Percentiles rank a stretch among this genome's conserved stretches.
These are phyloP conservation scores for Centroberyx gerrardi DNA, from an alignment of 2,797 vertebrate genomes.

Conservation along the genomic window DNA sequence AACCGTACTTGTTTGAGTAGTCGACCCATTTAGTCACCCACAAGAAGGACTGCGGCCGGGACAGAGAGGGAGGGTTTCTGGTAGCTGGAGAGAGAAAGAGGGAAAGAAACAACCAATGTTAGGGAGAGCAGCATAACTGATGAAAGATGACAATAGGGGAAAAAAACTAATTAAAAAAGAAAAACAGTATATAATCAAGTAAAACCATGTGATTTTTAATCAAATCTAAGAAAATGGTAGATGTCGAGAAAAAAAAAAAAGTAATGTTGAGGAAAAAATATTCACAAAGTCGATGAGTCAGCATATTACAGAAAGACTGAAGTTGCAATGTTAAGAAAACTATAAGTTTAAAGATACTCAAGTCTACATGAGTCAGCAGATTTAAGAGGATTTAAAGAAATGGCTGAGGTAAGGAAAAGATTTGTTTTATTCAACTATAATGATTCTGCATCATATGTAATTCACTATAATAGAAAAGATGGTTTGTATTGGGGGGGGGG, in stretches of 20 bases:
- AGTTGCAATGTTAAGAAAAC: background rate
- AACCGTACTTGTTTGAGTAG: slow-evolving; percentile 99
- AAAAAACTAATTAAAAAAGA: background rate
- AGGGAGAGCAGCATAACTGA: background rate
- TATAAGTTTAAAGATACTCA: background rate
- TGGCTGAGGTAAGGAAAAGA: slow-evolving; percentile 15
- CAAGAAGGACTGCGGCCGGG: slow-evolving; percentile 91
- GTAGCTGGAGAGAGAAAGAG: slow-evolving; percentile 83
- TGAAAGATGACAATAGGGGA: background rate
- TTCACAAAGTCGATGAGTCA: background rate
- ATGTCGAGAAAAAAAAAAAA: background rate
- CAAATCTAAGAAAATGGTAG: too few species aligned
- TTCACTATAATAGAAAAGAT: background rate
- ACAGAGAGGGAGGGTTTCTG: slow-evolving; percentile 91
- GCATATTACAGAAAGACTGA: background rate
- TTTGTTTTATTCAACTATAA: slow-evolving; percentile 31
- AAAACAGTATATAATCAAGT: background rate
- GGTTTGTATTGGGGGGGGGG: background rate
- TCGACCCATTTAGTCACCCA: slow-evolving; percentile 99
- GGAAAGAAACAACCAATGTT: slow-evolving; percentile 11
- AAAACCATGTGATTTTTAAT: too few species aligned
- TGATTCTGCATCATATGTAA: slow-evolving; percentile 20
- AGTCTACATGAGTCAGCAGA: slow-evolving; percentile 40
- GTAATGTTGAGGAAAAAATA: too few species aligned
- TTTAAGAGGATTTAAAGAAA: slow-evolving; percentile 27